A percentile compares a stretch with the other conserved stretches of the same genome.
phyloP scores from a whole-genome alignment of 2,113 vertebrate species.

The Megaceryle torquata region DNA sequence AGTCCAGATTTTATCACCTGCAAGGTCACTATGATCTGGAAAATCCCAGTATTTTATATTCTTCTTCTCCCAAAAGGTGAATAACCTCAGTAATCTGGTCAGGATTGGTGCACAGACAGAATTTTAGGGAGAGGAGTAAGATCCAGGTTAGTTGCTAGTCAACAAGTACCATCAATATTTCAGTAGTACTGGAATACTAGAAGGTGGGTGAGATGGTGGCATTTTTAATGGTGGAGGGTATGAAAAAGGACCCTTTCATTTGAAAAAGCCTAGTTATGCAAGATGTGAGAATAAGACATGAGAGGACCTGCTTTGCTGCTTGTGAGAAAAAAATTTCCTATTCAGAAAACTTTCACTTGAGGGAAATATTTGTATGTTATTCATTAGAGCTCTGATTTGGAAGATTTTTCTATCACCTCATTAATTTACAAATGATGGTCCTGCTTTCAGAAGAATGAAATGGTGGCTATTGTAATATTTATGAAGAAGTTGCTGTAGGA shows the following conservation, averaged over 20 bases:
- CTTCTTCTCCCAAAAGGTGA: not conserved
- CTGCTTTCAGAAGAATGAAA: not conserved
- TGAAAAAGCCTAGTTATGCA: not conserved
- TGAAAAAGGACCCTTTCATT: not conserved
- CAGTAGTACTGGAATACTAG: not conserved
- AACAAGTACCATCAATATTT: not conserved
- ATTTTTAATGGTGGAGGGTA: not conserved
- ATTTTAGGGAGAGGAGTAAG: not conserved
- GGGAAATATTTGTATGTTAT: not conserved
- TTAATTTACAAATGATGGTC: not conserved
- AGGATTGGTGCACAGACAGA: not conserved
- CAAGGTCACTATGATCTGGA: not conserved
- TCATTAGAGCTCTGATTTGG: not conserved
- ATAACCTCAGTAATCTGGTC: not conserved
- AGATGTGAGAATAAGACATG: not conserved
- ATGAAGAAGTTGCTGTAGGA: not conserved
- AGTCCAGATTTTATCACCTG: not conserved
- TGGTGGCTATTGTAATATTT: not conserved
- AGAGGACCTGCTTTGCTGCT: not conserved
- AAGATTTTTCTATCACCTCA: not conserved
- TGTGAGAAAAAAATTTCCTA: not conserved
- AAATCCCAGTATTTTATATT: not conserved
- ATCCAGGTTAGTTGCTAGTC: not conserved
- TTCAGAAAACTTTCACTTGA: not conserved
- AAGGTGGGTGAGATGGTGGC: fast-evolving